phyloP scores from a whole-genome alignment of 1,140 invertebrate genomes.

The Aphis gossypii region DNA sequence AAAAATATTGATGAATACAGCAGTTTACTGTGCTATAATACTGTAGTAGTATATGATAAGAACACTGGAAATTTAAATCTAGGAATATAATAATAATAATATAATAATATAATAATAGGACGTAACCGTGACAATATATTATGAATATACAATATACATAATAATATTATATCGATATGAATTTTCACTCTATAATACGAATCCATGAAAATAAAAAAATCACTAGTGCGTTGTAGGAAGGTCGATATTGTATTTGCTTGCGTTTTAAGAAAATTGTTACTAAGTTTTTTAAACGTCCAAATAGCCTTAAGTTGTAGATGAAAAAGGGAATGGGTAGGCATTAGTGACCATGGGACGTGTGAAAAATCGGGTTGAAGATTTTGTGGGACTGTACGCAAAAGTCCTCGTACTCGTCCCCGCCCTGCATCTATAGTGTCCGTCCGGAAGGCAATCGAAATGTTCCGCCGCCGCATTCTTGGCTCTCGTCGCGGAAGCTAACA shows the following conservation, averaged over 20 bases:
- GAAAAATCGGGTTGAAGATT: constrained; percentile 11
- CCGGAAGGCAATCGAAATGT: not conserved
- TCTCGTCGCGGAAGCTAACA: constrained; percentile 34
- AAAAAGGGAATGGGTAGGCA: too few species aligned
- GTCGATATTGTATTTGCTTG: too few species aligned
- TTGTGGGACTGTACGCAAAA: not conserved
- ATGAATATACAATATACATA: too few species aligned
- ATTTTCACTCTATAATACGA: not conserved
- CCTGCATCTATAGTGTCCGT: too few species aligned
- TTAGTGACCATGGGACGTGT: not conserved
- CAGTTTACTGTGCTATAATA: too few species aligned
- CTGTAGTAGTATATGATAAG: too few species aligned
- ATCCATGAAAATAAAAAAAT: not conserved
- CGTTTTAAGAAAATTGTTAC: too few species aligned
- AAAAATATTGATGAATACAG: not conserved
- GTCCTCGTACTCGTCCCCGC: not conserved
- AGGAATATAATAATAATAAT: not conserved
- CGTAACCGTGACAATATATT: not conserved
- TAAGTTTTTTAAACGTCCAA: not conserved
- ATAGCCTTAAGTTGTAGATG: not conserved
- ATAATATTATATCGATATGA: too few species aligned
- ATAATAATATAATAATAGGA: not conserved
- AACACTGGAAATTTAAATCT: not conserved
- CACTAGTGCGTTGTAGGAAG: too few species aligned
- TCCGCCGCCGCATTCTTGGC: constrained; percentile 51